phyloP scores from a whole-genome alignment of 2,888 invertebrate species.

The Drosophila rellima region DNA sequence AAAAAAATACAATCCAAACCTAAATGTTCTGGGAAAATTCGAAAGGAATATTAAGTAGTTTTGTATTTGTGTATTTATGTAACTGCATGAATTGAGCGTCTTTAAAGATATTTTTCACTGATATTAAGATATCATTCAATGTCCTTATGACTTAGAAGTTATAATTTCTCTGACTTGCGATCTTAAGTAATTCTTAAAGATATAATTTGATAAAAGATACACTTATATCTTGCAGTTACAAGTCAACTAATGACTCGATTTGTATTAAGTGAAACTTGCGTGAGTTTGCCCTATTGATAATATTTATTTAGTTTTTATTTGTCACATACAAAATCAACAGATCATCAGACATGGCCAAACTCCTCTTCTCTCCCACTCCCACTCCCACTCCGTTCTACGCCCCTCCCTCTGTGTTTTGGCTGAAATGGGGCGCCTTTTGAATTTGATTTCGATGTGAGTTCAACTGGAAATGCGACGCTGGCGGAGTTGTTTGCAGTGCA shows the following conservation, averaged over 20 bases:
- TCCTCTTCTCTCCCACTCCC: not conserved
- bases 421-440: slow-evolving; percentile 30
- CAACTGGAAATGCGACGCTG: slow-evolving; percentile 41
- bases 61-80: too few species aligned
- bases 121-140: too few species aligned
- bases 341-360: not conserved
- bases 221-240: slow-evolving; percentile 5
- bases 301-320: slow-evolving; percentile 27
- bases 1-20: too few species aligned
- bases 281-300: not conserved
- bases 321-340: slow-evolving; percentile 12
- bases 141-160: too few species aligned
- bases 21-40: too few species aligned
- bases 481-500: slow-evolving; percentile 10
- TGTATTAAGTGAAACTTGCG: not conserved
- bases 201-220: not conserved
- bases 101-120: too few species aligned
- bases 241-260: not conserved
- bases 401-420: not conserved
- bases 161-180: too few species aligned
- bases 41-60: too few species aligned
- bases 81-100: too few species aligned
- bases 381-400: not conserved
- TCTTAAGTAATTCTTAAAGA: not conserved
- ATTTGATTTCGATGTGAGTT: slow-evolving; percentile 58